Base-by-base conservation (phyloP, 2,888 invertebrate genomes). In the Phengaris arion region DNA sequence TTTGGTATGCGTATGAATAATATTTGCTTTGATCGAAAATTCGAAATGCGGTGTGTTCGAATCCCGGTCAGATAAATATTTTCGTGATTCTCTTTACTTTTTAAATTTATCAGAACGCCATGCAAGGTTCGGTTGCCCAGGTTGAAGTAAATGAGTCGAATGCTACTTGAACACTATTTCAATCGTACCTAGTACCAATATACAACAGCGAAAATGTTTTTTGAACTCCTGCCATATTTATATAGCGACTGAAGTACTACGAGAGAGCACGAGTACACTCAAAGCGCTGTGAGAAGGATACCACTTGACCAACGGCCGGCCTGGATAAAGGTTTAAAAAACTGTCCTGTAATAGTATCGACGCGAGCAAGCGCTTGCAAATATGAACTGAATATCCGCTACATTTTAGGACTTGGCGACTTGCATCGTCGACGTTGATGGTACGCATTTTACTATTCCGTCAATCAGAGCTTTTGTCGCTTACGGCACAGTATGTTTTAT, bases 221-320 rank as follows among this genome's bases (percentile, higher is more conserved):
- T 64, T 64, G 64, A 64, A 45, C 64, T 64, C 35, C 64, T 15
- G 64, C 45, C 64, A 64, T 64, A 64, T 45, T 64, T 64, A 45
- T 35, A 64, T 45, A 45, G 45, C 45, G 64, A 2, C 4, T 4
- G 3, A 64, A 45, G 64, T 13, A 13, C 13, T 35, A 64, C 6
- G 64, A 15, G 15, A 35, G 35, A 35, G 35, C 35, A 35, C 12
- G 13, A 64, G 64, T 64, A 12, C 35, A 35, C 64, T 64, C 45
- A 64, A 35, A 64, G 64, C 64, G 64, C 64, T 35, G 64, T 35
- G 64, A 64, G 64, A 64, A 64, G 64, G 64, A 64, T 45, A 45
- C 64, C 59, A 45, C 64, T 64, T 64, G 64, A 64, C 64, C 64
- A 35, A 45, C 35, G 64, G 35, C 64, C 64, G 35, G 64, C 64